Evolutionary conservation across 2,113 vertebrate species (phyloP).

Genomic region (Gopherus flavomarginatus): DNA sequence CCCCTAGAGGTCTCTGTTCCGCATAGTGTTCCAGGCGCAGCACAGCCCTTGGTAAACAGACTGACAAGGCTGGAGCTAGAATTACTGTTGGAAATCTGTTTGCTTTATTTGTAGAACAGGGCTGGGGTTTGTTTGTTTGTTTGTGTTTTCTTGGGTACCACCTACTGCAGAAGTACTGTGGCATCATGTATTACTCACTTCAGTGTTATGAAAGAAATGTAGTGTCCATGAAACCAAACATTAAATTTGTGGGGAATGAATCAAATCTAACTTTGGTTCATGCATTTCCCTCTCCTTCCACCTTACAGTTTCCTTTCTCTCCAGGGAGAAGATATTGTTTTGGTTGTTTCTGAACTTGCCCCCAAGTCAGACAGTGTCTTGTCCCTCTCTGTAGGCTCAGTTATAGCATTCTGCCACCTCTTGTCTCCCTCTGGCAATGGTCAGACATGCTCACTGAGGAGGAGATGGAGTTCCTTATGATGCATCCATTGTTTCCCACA

Average conservation of each 20-base stretch:
- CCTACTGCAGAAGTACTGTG: neutral
- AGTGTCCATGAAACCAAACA: neutral
- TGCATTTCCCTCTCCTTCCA: neutral
- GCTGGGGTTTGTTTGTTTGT: no score
- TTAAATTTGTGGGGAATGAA: neutral
- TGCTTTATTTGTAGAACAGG: neutral
- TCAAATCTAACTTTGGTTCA: neutral
- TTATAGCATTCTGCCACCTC: neutral
- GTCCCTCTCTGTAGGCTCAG: neutral
- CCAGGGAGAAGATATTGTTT: rapidly evolving
- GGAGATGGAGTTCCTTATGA: neutral
- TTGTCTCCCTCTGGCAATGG: neutral
- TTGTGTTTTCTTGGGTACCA: neutral
- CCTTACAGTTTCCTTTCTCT: neutral
- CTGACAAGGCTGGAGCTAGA: neutral
- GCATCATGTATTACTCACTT: neutral
- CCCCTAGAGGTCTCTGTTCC: neutral
- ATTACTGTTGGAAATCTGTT: neutral
- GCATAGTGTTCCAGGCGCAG: neutral
- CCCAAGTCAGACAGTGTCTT: rapidly evolving
- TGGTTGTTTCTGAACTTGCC: neutral
- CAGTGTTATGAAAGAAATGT: neutral
- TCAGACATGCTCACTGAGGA: neutral
- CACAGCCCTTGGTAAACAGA: neutral
- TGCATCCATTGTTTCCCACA: neutral